These are phyloP conservation scores for Pseudopodoces humilis DNA, from an alignment of 2,113 vertebrate species.

Conservation along the genomic window DNA sequence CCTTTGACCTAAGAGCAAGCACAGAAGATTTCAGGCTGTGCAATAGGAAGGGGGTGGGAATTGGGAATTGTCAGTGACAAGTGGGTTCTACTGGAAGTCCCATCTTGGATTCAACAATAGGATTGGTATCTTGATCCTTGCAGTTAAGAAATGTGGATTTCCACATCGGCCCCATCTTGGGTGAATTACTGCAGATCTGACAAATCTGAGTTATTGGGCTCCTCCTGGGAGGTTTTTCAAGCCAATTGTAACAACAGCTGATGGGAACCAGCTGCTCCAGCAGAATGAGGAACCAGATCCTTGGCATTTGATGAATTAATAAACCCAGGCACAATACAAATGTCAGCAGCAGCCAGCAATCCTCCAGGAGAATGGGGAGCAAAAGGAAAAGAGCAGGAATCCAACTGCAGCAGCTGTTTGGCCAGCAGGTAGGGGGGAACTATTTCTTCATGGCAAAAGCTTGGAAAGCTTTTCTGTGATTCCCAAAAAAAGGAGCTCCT, in stretches of 20 bases:
- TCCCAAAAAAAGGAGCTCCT: neutral
- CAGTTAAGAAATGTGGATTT: slow-evolving; percentile 47
- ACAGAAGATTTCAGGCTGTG: neutral
- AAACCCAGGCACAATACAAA: slow-evolving; percentile 57
- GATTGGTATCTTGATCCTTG: neutral
- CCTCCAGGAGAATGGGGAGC: neutral
- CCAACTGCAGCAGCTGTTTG: neutral
- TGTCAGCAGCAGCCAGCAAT: slow-evolving; percentile 46
- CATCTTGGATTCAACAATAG: slow-evolving; percentile 25
- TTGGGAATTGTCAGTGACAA: neutral
- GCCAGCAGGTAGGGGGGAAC: slow-evolving; percentile 23
- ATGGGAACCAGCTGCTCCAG: slow-evolving; percentile 65
- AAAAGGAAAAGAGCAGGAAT: neutral
- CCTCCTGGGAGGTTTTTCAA: slow-evolving; percentile 49
- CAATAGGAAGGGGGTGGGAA: neutral
- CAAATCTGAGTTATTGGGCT: slow-evolving; percentile 29
- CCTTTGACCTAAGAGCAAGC: neutral
- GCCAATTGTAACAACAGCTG: slow-evolving; percentile 61
- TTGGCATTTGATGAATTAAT: slow-evolving; percentile 65
- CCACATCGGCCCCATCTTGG: slow-evolving; percentile 37
- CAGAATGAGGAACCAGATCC: slow-evolving; percentile 59
- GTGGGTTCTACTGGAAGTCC: neutral
- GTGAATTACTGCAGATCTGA: slow-evolving; percentile 44
- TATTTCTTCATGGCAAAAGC: neutral
- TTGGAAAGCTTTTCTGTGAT: neutral